These are phyloP conservation scores for Enteromius argenteus DNA, from an alignment of 2,797 vertebrate genomes.

Conservation along the genomic window DNA sequence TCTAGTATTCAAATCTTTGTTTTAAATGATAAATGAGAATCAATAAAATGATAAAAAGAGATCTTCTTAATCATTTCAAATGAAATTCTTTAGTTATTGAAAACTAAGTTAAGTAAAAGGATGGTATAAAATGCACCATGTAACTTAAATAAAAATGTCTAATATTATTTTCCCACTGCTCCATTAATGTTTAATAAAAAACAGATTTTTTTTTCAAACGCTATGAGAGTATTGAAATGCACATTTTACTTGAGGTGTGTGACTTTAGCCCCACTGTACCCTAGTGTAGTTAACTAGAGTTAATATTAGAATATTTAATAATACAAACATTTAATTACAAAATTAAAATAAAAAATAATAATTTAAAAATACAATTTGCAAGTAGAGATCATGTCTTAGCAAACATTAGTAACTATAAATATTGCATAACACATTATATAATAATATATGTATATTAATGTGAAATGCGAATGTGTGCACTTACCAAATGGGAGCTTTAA, in stretches of 20 bases:
- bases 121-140: too few species aligned
- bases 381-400: background rate
- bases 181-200: background rate
- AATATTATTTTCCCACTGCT: background rate
- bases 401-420: background rate
- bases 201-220: background rate
- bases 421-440: background rate
- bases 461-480: constrained; percentile 20
- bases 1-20: too few species aligned
- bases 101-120: too few species aligned
- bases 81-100: too few species aligned
- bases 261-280: background rate
- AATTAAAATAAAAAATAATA: too few species aligned
- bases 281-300: background rate
- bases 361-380: too few species aligned
- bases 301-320: background rate
- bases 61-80: too few species aligned
- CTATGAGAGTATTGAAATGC: background rate
- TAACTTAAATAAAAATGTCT: background rate
- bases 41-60: too few species aligned
- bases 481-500: constrained; percentile 97
- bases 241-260: background rate
- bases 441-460: background rate
- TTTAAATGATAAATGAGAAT: too few species aligned
- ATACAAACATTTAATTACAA: too few species aligned